These are phyloP conservation scores for Oeneis ivallda DNA, from an alignment of 2,888 invertebrate species.

Conservation along the genomic window DNA sequence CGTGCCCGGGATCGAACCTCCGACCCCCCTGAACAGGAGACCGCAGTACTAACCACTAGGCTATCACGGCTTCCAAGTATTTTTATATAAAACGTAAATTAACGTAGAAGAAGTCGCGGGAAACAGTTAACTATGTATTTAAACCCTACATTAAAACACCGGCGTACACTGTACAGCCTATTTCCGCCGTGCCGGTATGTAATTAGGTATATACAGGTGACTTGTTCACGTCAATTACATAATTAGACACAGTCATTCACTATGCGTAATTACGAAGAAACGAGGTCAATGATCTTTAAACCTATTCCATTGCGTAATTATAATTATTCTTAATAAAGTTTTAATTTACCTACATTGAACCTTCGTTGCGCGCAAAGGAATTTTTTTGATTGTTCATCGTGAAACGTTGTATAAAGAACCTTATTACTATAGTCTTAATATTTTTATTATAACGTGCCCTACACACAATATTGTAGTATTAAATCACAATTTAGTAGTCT, in stretches of 20 bases:
- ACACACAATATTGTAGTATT: background rate
- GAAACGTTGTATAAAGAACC: background rate
- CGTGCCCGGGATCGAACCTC: too few species aligned
- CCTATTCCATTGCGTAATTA: constrained; percentile 30
- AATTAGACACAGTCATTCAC: constrained; percentile 32
- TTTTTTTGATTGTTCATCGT: background rate
- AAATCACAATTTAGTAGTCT: background rate
- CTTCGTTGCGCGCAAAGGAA: constrained; percentile 6
- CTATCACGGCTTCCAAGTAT: too few species aligned
- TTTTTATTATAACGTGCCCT: background rate
- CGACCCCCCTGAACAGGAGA: too few species aligned
- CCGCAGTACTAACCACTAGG: too few species aligned
- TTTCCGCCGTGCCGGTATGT: constrained; percentile 19
- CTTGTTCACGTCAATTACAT: constrained; percentile 28
- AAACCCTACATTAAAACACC: background rate
- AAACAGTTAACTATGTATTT: too few species aligned
- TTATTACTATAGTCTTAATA: background rate
- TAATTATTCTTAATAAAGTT: constrained; percentile 22
- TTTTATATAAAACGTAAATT: too few species aligned
- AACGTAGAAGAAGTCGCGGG: too few species aligned
- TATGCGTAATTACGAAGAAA: constrained; percentile 33
- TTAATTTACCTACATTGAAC: constrained; percentile 14
- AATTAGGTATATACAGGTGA: too few species aligned
- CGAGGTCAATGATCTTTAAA: constrained; percentile 34
- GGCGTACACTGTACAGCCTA: constrained; percentile 7